These are phyloP conservation scores for Ennomos quercinarius DNA, from an alignment of 2,888 invertebrate species.

Conservation along the genomic window DNA sequence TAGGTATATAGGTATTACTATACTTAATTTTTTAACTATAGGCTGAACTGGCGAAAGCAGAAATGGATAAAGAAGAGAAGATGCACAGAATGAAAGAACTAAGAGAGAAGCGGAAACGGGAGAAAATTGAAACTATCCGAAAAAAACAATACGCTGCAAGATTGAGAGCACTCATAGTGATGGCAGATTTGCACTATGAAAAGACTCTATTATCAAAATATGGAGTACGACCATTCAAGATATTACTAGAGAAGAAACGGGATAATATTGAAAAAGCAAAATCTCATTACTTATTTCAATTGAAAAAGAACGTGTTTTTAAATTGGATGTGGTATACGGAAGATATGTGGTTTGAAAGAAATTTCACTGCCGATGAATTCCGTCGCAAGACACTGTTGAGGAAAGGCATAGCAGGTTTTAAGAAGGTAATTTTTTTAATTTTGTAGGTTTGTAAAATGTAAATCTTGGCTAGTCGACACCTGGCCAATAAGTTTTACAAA, in stretches of 20 bases:
- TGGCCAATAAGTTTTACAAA: slow-evolving; percentile 11
- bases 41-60: slow-evolving; percentile 79
- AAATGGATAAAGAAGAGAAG: slow-evolving; percentile 87
- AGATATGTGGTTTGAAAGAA: slow-evolving; percentile 80
- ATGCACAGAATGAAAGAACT: slow-evolving; percentile 85
- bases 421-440: slow-evolving; percentile 57
- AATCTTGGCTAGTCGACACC: too few relatives aligned
- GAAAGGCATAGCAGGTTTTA: slow-evolving; percentile 77
- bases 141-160: slow-evolving; percentile 83
- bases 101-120: slow-evolving; percentile 85
- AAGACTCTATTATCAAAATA: slow-evolving; percentile 69
- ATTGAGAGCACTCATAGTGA: slow-evolving; percentile 75
- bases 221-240: slow-evolving; percentile 67
- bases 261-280: slow-evolving; percentile 77
- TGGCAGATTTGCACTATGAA: slow-evolving; percentile 82
- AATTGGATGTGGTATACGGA: slow-evolving; percentile 83
- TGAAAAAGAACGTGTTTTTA: slow-evolving; percentile 78
- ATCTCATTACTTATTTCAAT: slow-evolving; percentile 71
- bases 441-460: too few relatives aligned
- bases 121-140: slow-evolving; percentile 86
- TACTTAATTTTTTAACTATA: slow-evolving; percentile 33
- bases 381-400: slow-evolving; percentile 77
- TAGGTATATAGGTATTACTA: too few relatives aligned
- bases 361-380: slow-evolving; percentile 84
- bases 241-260: slow-evolving; percentile 63